phyloP scores from a whole-genome alignment of 2,113 vertebrate genomes.

The Geococcyx californianus region DNA sequence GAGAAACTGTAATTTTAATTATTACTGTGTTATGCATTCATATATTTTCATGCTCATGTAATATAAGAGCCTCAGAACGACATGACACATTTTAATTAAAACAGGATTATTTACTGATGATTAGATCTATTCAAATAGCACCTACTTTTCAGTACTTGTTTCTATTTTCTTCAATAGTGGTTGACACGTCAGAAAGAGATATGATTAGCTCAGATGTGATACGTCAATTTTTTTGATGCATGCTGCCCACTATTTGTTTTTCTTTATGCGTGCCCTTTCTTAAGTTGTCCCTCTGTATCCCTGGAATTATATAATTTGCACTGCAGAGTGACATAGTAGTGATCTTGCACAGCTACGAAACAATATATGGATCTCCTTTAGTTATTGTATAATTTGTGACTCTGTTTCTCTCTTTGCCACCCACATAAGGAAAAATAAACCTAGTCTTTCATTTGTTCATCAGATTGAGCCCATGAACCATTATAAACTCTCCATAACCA shows the following conservation, averaged over 20 bases:
- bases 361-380: neutral
- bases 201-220: neutral
- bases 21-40: neutral
- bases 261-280: neutral
- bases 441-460: neutral
- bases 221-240: rapidly evolving
- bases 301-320: neutral
- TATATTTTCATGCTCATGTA: neutral
- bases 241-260: neutral
- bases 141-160: neutral
- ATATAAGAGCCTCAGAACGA: neutral
- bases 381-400: neutral
- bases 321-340: too few relatives aligned
- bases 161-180: neutral
- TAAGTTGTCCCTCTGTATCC: neutral
- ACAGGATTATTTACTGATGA: neutral
- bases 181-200: neutral
- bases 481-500: neutral
- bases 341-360: neutral
- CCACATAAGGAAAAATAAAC: neutral
- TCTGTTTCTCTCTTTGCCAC: neutral
- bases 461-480: neutral
- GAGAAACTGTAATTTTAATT: constrained; percentile 23
- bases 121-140: neutral
- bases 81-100: constrained; percentile 27